phyloP scores from a whole-genome alignment of 2,113 vertebrate genomes.

The Halcyon senegalensis region DNA sequence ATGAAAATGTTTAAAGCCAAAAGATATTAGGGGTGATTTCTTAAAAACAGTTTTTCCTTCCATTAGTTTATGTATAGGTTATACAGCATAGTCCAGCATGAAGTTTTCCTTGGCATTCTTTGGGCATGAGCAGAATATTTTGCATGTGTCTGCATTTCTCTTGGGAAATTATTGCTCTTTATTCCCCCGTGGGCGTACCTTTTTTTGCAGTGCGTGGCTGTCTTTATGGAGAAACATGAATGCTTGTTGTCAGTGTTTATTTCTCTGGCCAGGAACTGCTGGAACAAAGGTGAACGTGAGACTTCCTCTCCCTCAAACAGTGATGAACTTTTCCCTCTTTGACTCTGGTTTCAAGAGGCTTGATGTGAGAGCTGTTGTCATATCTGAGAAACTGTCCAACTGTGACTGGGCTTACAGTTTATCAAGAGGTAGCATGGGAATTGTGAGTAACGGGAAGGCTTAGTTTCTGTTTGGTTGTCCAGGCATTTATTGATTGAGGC shows the following conservation, averaged over 20 bases:
- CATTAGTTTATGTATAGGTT: neutral
- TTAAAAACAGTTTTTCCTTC: neutral
- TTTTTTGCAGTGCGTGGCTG: neutral
- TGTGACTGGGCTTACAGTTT: neutral
- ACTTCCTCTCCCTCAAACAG: constrained; percentile 29
- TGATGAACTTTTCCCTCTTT: neutral
- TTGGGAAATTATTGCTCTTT: constrained; percentile 26
- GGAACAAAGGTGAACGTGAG: constrained; percentile 32
- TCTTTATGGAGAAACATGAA: neutral
- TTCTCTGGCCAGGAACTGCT: constrained; percentile 33
- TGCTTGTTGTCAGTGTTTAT: neutral
- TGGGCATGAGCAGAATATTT: constrained; percentile 9
- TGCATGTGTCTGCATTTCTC: constrained; percentile 24
- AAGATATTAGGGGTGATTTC: neutral
- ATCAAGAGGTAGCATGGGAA: neutral
- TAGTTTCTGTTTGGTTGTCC: neutral
- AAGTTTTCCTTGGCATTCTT: constrained; percentile 27
- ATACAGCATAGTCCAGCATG: neutral
- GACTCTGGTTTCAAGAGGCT: neutral
- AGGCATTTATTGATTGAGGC: neutral
- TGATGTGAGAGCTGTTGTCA: neutral
- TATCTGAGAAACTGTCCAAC: neutral
- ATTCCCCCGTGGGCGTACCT: neutral
- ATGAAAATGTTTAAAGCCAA: neutral
- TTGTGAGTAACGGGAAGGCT: neutral